phyloP scores from a whole-genome alignment of 2,888 invertebrate genomes.

The Mesorhabditis sp. region DNA sequence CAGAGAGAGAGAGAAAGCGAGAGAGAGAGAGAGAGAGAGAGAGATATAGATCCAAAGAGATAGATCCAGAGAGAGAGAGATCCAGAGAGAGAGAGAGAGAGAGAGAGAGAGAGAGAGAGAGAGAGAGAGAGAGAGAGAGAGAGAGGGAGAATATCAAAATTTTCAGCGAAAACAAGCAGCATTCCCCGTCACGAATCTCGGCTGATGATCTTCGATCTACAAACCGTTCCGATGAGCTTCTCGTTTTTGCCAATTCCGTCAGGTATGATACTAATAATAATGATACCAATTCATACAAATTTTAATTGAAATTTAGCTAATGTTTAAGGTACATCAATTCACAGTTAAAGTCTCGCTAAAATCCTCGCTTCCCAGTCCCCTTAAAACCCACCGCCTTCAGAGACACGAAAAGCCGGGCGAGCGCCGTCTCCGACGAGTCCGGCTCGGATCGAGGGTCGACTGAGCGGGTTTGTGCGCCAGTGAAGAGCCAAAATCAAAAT shows the following conservation, averaged over 20 bases:
- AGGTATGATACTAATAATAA: neutral
- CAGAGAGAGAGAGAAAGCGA: no score
- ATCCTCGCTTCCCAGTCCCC: no score
- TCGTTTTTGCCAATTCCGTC: conserved; percentile 4
- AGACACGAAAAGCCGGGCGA: neutral
- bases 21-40: no score
- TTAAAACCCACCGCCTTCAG: neutral
- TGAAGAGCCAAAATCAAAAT: no score
- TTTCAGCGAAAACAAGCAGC: neutral
- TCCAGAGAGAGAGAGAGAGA: neutral
- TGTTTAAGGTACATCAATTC: no score
- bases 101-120: neutral
- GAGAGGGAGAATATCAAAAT: neutral
- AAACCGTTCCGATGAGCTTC: neutral
- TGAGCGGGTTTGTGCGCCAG: no score
- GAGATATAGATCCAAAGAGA: no score
- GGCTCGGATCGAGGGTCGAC: neutral
- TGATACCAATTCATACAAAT: neutral
- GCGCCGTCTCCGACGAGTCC: neutral
- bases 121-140: neutral
- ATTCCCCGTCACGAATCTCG: neutral
- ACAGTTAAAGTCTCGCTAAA: no score
- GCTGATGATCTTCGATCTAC: neutral
- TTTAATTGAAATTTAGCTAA: neutral
- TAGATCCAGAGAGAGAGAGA: no score